Evolutionary conservation across 2,797 vertebrate species (phyloP), one percentile per base, ranked within the genome.

Genomic region (Oryzias sinensis): DNA sequence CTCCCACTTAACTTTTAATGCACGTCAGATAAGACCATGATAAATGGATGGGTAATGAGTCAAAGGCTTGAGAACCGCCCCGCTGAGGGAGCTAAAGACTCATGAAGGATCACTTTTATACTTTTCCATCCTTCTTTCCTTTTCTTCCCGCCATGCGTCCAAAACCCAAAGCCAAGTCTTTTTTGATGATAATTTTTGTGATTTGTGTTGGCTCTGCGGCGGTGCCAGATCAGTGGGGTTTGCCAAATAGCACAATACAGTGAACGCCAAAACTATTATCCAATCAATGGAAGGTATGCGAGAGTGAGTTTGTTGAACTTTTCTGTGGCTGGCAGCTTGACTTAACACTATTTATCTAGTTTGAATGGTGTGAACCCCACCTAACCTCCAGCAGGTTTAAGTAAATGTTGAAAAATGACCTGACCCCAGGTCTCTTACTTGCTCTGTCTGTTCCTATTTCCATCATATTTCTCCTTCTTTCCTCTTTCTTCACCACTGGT

Each of bases 11-110:
- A 44, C 56, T 55, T 70, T 77, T 85, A 90, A 89, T 87, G 80
- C 73, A 82, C 86, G 82, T 79, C 84, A 89, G 90, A 91, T 90
- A 90, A 90, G 83, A 82, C 78, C 81, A 86, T 86, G 86, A 90
- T 81, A 84, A 87, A 87, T 58, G 79, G 74, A 87, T 76, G 60
- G 68, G 79, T 62, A 74, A 77, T 75, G 75, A 59, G 65, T 70
- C 58, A 64, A 80, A 83, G 76, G 69, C 65, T 45, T 57, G 53
- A 76, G 59, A 49, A 69, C 68, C 13, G 61, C 68, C 81, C 86
- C 84, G 65, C 67, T 74, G 83, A 87, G 87, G 86, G 88, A 87
- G 84, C 82, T 72, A 79, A 68, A 85, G 72, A 70, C 65, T 79
- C 67, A 49, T 18, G 27, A 55, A 76, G 65, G 46, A 64, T 45